A percentile compares a stretch with the other conserved stretches of the same genome.
phyloP scores from a whole-genome alignment of 2,888 invertebrate species.

The Cheilosia vulpina region DNA sequence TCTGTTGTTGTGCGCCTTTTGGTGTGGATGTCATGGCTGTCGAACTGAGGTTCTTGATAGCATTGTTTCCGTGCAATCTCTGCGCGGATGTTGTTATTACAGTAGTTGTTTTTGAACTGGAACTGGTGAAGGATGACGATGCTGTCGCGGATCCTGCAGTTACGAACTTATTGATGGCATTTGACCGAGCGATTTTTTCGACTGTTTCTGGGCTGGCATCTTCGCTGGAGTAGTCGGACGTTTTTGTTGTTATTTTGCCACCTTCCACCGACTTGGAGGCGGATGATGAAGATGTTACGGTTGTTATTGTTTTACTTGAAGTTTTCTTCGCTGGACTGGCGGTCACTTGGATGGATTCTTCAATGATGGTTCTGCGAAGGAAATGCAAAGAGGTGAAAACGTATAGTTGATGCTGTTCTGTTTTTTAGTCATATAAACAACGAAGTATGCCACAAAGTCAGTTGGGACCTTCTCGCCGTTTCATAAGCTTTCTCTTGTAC shows the following conservation, averaged over 20 bases:
- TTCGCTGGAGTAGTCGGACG: slow-evolving; percentile 87
- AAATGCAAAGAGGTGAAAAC: no score
- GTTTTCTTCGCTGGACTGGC: slow-evolving; percentile 76
- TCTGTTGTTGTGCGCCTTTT: slow-evolving; percentile 57
- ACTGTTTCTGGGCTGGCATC: slow-evolving; percentile 82
- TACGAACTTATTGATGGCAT: slow-evolving; percentile 28
- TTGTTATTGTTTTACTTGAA: slow-evolving; percentile 55
- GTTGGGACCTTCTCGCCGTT: no score
- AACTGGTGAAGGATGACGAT: slow-evolving; percentile 43
- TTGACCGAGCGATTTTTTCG: slow-evolving; percentile 56
- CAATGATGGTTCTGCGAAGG: slow-evolving; percentile 80
- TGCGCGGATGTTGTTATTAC: slow-evolving; percentile 77
- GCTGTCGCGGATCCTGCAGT: slow-evolving; percentile 1
- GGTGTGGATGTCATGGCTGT: slow-evolving; percentile 63
- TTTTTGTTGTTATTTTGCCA: slow-evolving; percentile 76
- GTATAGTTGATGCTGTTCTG: no score
- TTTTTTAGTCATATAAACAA: no score
- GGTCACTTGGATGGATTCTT: slow-evolving; percentile 81
- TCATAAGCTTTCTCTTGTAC: no score
- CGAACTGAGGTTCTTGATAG: slow-evolving; percentile 44
- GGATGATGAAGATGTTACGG: slow-evolving; percentile 70
- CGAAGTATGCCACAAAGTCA: no score
- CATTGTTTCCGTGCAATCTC: slow-evolving; percentile 66
- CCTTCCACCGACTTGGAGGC: slow-evolving; percentile 48
- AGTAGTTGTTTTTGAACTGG: slow-evolving; percentile 49